Evolutionary conservation across 2,113 vertebrate species (phyloP).

Genomic region (Hippocampus abdominalis): DNA sequence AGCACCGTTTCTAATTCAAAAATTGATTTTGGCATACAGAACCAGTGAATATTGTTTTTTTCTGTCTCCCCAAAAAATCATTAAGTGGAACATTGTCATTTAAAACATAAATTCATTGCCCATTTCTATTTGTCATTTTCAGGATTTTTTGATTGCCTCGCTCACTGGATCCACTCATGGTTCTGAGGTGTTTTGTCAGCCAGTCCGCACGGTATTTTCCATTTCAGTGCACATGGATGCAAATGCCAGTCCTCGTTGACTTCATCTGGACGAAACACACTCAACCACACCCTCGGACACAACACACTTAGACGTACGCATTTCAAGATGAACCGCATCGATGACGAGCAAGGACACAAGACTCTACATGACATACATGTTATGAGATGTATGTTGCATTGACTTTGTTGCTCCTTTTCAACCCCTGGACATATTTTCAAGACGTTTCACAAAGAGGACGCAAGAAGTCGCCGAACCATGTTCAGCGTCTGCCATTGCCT

Average conservation of each 20-base stretch:
- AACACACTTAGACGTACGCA: not conserved
- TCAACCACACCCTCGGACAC: constrained; percentile 9
- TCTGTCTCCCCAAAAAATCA: no score
- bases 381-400: not conserved
- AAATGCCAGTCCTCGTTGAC: constrained; percentile 55
- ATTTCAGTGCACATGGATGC: constrained; percentile 59
- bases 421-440: not conserved
- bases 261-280: constrained; percentile 27
- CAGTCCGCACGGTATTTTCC: constrained; percentile 41
- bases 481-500: constrained; percentile 28
- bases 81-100: no score
- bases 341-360: no score
- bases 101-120: no score
- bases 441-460: constrained; percentile 37
- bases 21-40: no score
- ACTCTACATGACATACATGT: no score
- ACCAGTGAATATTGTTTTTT: no score
- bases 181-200: constrained; percentile 48
- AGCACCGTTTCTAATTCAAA: no score
- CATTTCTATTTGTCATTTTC: no score
- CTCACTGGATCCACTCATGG: constrained; percentile 10
- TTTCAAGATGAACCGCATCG: not conserved
- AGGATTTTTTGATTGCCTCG: no score
- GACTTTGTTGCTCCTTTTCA: not conserved
- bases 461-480: constrained; percentile 30